phyloP scores from a whole-genome alignment of 2,797 vertebrate genomes.

The Malacoctenus gilli region DNA sequence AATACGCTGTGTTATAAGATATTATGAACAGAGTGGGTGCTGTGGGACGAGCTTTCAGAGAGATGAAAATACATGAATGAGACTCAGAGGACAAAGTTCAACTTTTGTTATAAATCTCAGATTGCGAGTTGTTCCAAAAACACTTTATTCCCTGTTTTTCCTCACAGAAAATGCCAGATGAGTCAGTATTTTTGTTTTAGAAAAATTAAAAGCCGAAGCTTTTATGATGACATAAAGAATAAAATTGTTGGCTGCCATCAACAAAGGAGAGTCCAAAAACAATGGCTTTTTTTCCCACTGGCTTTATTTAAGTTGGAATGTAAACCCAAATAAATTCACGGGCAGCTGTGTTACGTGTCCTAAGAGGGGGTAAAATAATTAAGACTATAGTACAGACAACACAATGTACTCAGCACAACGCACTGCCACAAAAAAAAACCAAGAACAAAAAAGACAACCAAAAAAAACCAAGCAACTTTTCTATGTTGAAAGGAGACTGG shows the following conservation, averaged over 20 bases:
- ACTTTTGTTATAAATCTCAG: too few relatives aligned
- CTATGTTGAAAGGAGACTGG: constrained; percentile 14
- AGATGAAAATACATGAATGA: too few relatives aligned
- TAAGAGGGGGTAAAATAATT: constrained; percentile 16
- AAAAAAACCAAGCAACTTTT: constrained; percentile 31
- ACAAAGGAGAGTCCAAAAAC: constrained; percentile 32
- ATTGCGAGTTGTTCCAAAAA: too few relatives aligned
- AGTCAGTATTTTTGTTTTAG: too few relatives aligned
- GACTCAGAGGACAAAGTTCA: too few relatives aligned
- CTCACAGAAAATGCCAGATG: too few relatives aligned
- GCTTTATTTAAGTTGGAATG: constrained; percentile 76
- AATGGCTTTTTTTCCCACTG: constrained; percentile 15
- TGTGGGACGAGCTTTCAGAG: too few relatives aligned
- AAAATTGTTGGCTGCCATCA: not conserved
- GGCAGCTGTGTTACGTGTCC: constrained; percentile 31
- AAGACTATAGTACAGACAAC: constrained; percentile 36
- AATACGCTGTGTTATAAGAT: too few relatives aligned
- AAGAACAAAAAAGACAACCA: not conserved
- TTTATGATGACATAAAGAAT: constrained; percentile 2
- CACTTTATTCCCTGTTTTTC: too few relatives aligned
- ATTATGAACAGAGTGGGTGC: too few relatives aligned
- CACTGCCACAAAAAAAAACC: constrained; percentile 1
- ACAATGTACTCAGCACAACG: constrained; percentile 26
- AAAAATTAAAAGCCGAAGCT: not conserved
- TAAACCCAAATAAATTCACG: constrained; percentile 38